phyloP scores from a whole-genome alignment of 2,113 vertebrate genomes.

The Piprites chloris region DNA sequence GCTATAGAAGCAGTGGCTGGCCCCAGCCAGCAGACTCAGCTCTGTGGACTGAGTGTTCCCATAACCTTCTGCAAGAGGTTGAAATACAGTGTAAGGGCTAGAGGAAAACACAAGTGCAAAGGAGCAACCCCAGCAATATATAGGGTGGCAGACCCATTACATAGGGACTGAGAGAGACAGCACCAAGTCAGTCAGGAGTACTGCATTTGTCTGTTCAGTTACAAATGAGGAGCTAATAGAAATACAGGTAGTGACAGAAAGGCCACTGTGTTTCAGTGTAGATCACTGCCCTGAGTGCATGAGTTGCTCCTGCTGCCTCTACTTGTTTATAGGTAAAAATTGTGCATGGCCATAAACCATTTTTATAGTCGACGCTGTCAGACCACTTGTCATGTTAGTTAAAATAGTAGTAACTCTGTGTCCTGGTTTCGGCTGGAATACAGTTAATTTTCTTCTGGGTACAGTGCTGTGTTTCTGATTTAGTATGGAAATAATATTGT shows the following conservation, averaged over 20 bases:
- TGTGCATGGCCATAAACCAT: neutral
- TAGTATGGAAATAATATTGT: neutral
- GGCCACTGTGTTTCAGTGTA: neutral
- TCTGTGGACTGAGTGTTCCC: rapidly evolving
- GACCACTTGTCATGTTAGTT: neutral
- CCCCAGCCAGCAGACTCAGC: rapidly evolving
- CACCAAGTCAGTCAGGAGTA: neutral
- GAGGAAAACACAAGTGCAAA: rapidly evolving
- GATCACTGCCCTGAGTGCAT: neutral
- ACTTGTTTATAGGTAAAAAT: neutral
- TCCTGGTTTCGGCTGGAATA: neutral
- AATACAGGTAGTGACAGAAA: neutral
- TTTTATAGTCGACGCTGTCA: neutral
- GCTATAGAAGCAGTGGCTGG: neutral
- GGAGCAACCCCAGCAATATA: neutral
- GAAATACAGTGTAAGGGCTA: neutral
- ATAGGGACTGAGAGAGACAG: neutral
- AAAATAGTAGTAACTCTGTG: neutral
- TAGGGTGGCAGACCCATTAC: neutral
- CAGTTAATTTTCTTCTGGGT: neutral
- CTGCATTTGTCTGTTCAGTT: neutral
- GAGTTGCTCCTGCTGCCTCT: neutral
- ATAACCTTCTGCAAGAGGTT: neutral
- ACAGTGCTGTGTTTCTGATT: neutral
- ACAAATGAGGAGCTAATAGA: neutral